phyloP scores from a whole-genome alignment of 2,888 invertebrate species.

The Metellina segmentata region DNA sequence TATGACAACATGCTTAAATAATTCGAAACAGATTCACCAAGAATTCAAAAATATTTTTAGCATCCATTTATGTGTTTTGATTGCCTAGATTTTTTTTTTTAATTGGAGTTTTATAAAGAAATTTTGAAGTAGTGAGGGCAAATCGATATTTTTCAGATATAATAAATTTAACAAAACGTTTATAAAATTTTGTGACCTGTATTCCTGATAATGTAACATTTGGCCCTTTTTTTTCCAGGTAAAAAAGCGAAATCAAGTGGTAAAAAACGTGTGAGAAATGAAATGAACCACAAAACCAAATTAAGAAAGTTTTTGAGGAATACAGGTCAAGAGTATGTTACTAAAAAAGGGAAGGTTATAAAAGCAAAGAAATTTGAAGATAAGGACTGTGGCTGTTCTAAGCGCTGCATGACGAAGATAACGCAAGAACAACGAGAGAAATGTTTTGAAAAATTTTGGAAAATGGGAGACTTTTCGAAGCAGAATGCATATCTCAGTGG shows the following conservation, averaged over 20 bases:
- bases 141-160: no score
- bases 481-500: conserved; percentile 74
- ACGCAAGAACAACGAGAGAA: conserved; percentile 61
- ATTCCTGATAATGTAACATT: conserved; percentile 59
- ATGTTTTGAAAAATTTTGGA: conserved; percentile 72
- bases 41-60: no score
- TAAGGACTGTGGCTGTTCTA: conserved; percentile 72
- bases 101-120: no score
- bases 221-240: conserved; percentile 73
- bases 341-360: conserved; percentile 69
- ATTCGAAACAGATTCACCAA: no score
- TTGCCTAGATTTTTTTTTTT: no score
- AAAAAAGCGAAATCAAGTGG: conserved; percentile 70
- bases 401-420: conserved; percentile 57
- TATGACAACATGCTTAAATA: no score
- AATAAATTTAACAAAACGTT: no score
- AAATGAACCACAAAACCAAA: conserved; percentile 76
- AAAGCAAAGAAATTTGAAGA: conserved; percentile 67
- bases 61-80: no score
- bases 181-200: conserved; percentile 29
- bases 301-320: conserved; percentile 67
- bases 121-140: no score
- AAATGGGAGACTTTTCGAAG: conserved; percentile 73
- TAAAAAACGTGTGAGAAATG: conserved; percentile 76
- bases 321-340: conserved; percentile 71